Evolutionary conservation across 2,888 invertebrate species (phyloP).

Genomic region (Tortrix viridana): DNA sequence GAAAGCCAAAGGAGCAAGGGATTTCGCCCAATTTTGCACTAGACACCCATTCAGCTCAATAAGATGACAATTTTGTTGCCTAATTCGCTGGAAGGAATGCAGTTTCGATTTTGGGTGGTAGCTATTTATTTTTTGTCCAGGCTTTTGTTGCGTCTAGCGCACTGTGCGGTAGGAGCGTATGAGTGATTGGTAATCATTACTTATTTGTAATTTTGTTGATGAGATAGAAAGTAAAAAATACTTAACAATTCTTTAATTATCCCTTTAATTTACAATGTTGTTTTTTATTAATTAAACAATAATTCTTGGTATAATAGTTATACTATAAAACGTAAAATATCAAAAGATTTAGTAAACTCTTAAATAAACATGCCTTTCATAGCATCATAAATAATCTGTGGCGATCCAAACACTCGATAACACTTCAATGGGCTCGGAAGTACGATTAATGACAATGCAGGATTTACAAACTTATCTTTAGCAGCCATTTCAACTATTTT

Average conservation of each 20-base stretch:
- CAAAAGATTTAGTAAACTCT: not conserved
- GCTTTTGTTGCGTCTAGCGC: conserved; percentile 3
- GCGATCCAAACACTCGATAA: conserved; percentile 15
- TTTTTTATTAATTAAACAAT: too few relatives aligned
- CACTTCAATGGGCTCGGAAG: conserved; percentile 13
- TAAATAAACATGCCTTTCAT: conserved; percentile 1
- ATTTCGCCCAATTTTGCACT: conserved; percentile 52
- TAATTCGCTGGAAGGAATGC: conserved; percentile 34
- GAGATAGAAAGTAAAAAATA: conserved; percentile 11
- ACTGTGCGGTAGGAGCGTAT: conserved; percentile 37
- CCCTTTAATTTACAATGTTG: too few relatives aligned
- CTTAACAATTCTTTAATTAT: too few relatives aligned
- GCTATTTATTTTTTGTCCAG: conserved; percentile 13
- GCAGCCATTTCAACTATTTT: not conserved
- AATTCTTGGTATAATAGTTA: too few relatives aligned
- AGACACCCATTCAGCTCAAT: conserved; percentile 32
- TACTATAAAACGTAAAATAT: too few relatives aligned
- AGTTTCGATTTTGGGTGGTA: conserved; percentile 39
- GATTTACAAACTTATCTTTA: not conserved
- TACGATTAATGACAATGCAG: conserved; percentile 16
- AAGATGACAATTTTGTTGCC: conserved; percentile 32
- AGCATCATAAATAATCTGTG: conserved; percentile 21
- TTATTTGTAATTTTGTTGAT: conserved; percentile 20
- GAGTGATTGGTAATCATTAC: conserved; percentile 19
- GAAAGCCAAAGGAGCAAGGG: conserved; percentile 49